Conservation (phyloP, 2,797 vertebrate genomes). For the Halcyon smyrnensis region DNA sequence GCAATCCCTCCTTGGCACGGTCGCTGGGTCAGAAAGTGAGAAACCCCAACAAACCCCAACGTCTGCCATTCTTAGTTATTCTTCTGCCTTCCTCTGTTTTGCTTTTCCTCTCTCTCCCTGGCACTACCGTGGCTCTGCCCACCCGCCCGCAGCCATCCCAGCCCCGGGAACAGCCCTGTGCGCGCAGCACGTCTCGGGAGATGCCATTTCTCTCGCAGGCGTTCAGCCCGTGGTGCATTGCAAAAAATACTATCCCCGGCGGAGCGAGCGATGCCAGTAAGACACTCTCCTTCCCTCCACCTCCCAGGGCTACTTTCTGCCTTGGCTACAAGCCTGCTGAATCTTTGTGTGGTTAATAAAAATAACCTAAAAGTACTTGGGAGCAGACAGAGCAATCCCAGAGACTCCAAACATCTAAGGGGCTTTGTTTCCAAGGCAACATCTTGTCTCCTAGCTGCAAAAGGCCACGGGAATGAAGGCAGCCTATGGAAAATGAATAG, state of each 20-base stretch:
- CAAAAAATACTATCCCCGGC: not conserved
- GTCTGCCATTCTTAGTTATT: not conserved
- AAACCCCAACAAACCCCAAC: fast-evolving
- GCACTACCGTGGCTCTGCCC: fast-evolving
- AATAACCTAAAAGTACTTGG: slow-evolving; percentile 55
- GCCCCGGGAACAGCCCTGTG: not conserved
- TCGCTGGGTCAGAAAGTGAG: not conserved
- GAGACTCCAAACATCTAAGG: slow-evolving; percentile 72
- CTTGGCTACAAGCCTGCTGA: slow-evolving; percentile 16
- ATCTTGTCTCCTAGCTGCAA: slow-evolving; percentile 77
- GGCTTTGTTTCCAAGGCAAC: slow-evolving; percentile 79
- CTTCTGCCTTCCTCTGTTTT: not conserved
- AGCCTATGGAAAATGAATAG: slow-evolving; percentile 71
- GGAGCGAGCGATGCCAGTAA: not conserved
- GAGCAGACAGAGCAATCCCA: slow-evolving; percentile 56
- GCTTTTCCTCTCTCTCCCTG: not conserved
- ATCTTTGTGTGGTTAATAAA: slow-evolving; percentile 58
- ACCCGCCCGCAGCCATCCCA: not conserved
- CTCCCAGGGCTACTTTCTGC: slow-evolving; percentile 42
- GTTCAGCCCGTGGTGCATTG: not conserved
- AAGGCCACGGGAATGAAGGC: slow-evolving; percentile 67
- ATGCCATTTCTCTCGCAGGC: not conserved
- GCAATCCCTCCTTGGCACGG: fast-evolving
- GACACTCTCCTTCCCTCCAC: not conserved
- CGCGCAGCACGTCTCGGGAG: not conserved